Conservation (phyloP, 2,113 vertebrate genomes). For the Eurystomus gularis region DNA sequence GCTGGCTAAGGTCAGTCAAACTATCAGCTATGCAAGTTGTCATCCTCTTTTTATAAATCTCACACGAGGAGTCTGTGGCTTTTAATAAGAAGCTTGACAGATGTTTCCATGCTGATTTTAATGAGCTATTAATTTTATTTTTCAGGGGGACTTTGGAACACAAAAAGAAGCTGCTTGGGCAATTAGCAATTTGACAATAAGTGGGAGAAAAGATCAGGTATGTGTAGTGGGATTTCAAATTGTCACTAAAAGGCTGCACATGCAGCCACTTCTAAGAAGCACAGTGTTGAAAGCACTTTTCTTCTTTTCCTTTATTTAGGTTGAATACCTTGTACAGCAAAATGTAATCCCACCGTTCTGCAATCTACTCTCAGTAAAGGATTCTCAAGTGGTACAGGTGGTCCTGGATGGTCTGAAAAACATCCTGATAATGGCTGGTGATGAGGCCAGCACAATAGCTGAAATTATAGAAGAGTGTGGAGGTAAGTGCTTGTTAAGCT, state of each 20-base stretch:
- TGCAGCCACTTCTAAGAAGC: neutral
- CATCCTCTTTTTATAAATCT: constrained; percentile 63
- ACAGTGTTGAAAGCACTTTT: neutral
- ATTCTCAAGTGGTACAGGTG: constrained; percentile 98
- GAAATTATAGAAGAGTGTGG: constrained; percentile 99
- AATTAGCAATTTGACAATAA: constrained; percentile 99
- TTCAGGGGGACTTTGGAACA: constrained; percentile 96
- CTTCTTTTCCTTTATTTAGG: constrained; percentile 74
- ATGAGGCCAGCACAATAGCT: constrained; percentile 95
- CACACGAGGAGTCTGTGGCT: constrained; percentile 5
- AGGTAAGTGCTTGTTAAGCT: constrained; percentile 75
- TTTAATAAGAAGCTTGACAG: constrained; percentile 25
- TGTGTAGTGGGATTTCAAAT: constrained; percentile 11
- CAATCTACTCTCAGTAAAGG: constrained; percentile 94
- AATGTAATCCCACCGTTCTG: constrained; percentile 97
- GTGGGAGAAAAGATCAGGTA: constrained; percentile 99
- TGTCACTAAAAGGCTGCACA: neutral
- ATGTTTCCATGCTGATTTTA: constrained; percentile 51
- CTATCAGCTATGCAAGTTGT: constrained; percentile 41
- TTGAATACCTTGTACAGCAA: constrained; percentile 96
- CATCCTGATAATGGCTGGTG: constrained; percentile 97
- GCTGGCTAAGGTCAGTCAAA: constrained; percentile 91
- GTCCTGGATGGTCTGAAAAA: constrained; percentile 98
- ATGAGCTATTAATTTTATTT: constrained; percentile 61
- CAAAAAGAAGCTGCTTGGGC: constrained; percentile 99